These are phyloP conservation scores for Stictocephala bisonia DNA, from an alignment of 2,888 invertebrate species.

Conservation along the genomic window DNA sequence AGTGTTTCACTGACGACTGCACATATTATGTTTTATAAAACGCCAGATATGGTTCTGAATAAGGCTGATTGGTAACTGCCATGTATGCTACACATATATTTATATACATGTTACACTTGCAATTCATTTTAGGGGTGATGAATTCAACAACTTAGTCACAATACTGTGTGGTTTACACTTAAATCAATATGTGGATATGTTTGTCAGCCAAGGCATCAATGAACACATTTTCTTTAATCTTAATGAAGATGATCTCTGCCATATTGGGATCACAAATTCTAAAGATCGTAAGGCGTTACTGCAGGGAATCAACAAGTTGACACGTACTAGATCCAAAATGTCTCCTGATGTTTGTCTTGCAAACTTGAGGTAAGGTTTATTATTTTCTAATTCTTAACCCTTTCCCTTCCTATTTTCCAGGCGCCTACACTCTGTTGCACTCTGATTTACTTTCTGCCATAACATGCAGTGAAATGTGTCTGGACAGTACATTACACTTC, in stretches of 20 bases:
- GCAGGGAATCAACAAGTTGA: conserved; percentile 19
- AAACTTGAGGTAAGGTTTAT: conserved; percentile 7
- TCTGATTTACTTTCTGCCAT: too few relatives aligned
- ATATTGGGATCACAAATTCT: conserved; percentile 45
- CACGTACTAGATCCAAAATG: not conserved
- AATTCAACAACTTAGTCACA: conserved; percentile 33
- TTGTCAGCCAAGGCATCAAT: conserved; percentile 42
- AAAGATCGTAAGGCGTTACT: conserved; percentile 39
- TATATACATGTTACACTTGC: too few relatives aligned
- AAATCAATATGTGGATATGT: conserved; percentile 46
- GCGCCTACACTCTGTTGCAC: too few relatives aligned
- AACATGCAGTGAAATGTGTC: too few relatives aligned
- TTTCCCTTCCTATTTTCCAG: too few relatives aligned
- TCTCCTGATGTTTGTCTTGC: not conserved
- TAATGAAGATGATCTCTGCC: conserved; percentile 48
- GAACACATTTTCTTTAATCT: conserved; percentile 46
- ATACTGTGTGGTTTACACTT: conserved; percentile 41
- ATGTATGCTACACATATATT: too few relatives aligned
- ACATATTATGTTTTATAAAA: too few relatives aligned
- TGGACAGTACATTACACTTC: too few relatives aligned
- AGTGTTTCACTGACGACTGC: too few relatives aligned
- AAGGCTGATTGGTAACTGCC: too few relatives aligned
- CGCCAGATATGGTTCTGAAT: too few relatives aligned
- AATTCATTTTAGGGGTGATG: conserved; percentile 38
- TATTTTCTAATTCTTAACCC: too few relatives aligned